phyloP scores from a whole-genome alignment of 2,113 vertebrate genomes.

The Tricholaema leucomelas region DNA sequence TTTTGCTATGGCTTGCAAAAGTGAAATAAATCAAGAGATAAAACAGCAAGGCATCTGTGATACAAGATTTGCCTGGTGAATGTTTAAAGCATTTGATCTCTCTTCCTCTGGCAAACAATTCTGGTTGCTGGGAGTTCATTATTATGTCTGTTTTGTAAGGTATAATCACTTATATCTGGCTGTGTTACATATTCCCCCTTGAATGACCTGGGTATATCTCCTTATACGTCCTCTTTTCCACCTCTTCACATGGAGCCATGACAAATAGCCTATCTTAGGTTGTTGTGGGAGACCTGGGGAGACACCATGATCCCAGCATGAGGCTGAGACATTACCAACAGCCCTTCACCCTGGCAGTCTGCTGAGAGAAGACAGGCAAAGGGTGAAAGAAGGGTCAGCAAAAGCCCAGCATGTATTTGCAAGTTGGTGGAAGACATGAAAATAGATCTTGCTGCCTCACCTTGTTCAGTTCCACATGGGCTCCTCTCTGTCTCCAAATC shows the following conservation, averaged over 20 bases:
- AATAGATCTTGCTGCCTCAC: background rate
- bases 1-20: constrained; percentile 42
- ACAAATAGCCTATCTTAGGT: background rate
- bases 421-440: background rate
- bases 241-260: background rate
- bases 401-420: background rate
- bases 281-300: background rate
- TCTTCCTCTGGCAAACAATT: background rate
- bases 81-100: constrained; percentile 7
- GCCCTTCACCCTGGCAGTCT: background rate
- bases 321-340: background rate
- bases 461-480: background rate
- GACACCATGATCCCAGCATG: background rate
- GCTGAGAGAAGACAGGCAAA: background rate
- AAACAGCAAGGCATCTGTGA: background rate
- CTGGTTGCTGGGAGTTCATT: background rate
- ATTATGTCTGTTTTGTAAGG: background rate
- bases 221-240: background rate
- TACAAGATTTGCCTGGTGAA: background rate
- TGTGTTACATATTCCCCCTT: background rate
- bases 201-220: background rate
- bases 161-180: background rate
- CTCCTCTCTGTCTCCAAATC: background rate
- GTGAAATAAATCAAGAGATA: constrained; percentile 55
- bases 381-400: background rate